phyloP scores from a whole-genome alignment of 2,888 invertebrate genomes.

The Chrysomela aeneicollis region DNA sequence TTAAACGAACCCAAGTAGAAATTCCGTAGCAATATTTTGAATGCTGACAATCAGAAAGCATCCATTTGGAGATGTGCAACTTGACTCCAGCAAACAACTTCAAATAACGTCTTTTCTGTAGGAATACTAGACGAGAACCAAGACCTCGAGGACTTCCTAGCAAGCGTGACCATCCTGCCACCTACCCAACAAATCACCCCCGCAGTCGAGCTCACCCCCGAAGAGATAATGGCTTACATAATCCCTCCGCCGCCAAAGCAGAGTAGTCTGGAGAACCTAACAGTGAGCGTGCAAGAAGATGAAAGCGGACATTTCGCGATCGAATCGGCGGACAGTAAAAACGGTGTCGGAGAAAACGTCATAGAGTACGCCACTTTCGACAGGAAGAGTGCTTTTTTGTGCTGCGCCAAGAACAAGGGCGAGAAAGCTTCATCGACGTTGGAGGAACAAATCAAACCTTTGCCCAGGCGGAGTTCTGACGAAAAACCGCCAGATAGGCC shows the following conservation, averaged over 20 bases:
- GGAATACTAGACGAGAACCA: slow-evolving; percentile 60
- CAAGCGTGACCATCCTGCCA: slow-evolving; percentile 82
- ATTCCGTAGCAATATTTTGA: too few species aligned
- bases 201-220: slow-evolving; percentile 79
- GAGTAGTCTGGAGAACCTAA: slow-evolving; percentile 36
- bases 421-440: slow-evolving; percentile 59
- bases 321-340: too few species aligned
- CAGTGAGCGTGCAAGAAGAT: slow-evolving; percentile 22
- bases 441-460: slow-evolving; percentile 66
- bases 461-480: slow-evolving; percentile 68
- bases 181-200: slow-evolving; percentile 79
- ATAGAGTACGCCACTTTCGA: slow-evolving; percentile 79
- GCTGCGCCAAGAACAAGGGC: slow-evolving; percentile 70
- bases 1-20: too few species aligned
- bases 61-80: too few species aligned
- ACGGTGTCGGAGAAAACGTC: too few species aligned
- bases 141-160: slow-evolving; percentile 84
- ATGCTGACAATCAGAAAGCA: too few species aligned
- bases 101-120: slow-evolving; percentile 26
- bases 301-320: slow-evolving; percentile 37
- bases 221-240: slow-evolving; percentile 85
- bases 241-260: slow-evolving; percentile 77
- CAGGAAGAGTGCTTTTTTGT: slow-evolving; percentile 75
- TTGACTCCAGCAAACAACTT: too few species aligned
- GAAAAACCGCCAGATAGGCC: slow-evolving; percentile 73